Evolutionary conservation across 2,113 vertebrate species (phyloP), one percentile per base, ranked within the genome.

Genomic region (Melanostigma gelatinosum): DNA sequence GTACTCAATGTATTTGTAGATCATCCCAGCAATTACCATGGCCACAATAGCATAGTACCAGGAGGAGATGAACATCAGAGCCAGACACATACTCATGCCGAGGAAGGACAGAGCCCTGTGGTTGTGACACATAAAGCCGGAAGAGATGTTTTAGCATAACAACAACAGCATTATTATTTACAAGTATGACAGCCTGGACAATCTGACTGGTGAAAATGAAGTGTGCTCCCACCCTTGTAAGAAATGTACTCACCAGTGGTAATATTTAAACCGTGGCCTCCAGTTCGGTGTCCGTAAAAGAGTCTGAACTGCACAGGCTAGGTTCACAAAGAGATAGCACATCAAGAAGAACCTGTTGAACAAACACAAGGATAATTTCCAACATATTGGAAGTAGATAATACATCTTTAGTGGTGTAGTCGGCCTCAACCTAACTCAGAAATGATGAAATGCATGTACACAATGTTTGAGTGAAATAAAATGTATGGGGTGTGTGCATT

Each of bases 1-100:
- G 85, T 98, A 99, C 81, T 99, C 98, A 32, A 99, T 99, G 94
- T 99, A 99, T 91, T 99, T 99, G 95, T 99, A 99, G 93, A 99
- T 99, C 97, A 99, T 97, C 88, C 97, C 97, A 22, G 98, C 98
- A n/a, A 99, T 99, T 20, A 96, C 94, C 96, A 99, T 99, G 74
- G 98, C 98, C 32, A 98, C 97, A 74, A 99, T 96, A 38, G 98
- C 98, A 2, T 99, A 99, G 89, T 99, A 99, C 98, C 98, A 99
- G 72, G 98, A 99, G 1, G 97, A 99, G 89, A 99, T 97, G 89
- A 99, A 99, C 98, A 99, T 99, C 57, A 99, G 94, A 5, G 97
- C 97, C 86, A 99, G 89, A 87, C 98, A 99, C 93, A 99, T 98
- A 83, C 97, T 99, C 98, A 99, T 99, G 48, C 98, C 98, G 61